Base-by-base conservation (phyloP, 2,888 invertebrate species). In the Nomada goodeniana region DNA sequence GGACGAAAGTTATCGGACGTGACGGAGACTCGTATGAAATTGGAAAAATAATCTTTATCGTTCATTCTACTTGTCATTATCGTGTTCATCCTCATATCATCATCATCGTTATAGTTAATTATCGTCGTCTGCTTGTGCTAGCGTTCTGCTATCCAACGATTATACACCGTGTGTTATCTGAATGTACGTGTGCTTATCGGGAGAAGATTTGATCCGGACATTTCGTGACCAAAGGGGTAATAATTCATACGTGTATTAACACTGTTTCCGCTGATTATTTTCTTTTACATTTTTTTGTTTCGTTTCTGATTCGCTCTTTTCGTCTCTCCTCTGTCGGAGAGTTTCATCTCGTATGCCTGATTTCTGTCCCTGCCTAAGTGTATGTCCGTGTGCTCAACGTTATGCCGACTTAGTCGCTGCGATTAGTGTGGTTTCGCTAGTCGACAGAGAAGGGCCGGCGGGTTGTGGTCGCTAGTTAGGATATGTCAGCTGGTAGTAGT, bases 401-500 rank as follows among this genome's bases (percentile, higher is more conserved):
- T 81, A 81, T 69, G 82, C 63, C 82, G 77, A 86, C 77, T 81
- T 78, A 80, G 82, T 83, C 74, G 84, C 78, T 80, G 86, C 76
- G 73, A 78, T 85, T 86, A 84, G 78, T 69, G 80, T 65, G 50
- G 82, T 83, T 88, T 85, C 85, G 89, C 90, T 82, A 83, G 73
- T 69, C 83, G 78, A 82, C 83, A 89, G 87, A 88, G 90, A 83
- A 89, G 90, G 88, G 86, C 89, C 88, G 89, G 88, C 86, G 91
- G 87, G 86, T 83, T 90, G 88, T 88, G 89, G 87, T 91, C 85
- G 91, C 91, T 93, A 92, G 92, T 93, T 93, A 92, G 93, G 91
- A 89, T 93, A 93, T 89, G 92, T 93, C 91, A 93, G 92, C 92
- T 92, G 93, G 91, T 93, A 93, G 92, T 91, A 93, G 92, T 93